phyloP scores from a whole-genome alignment of 2,113 vertebrate species.

The Myrmecophaga tridactyla region DNA sequence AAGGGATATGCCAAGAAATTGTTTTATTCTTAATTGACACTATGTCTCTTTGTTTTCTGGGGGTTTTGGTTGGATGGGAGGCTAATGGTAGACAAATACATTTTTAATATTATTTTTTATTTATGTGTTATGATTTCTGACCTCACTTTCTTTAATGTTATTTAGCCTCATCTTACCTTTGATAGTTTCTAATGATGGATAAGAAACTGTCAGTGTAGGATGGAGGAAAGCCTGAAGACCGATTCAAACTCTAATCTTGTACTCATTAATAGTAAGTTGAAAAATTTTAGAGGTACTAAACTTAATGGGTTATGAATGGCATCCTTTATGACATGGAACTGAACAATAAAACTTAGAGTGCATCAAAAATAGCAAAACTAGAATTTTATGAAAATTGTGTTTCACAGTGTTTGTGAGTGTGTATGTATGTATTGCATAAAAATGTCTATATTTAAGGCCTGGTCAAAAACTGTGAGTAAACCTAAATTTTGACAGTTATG shows the following conservation, averaged over 20 bases:
- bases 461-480: background rate
- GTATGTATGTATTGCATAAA: background rate
- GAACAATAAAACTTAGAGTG: background rate
- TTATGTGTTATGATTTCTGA: background rate
- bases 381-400: background rate
- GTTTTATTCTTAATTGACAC: background rate
- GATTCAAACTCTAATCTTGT: background rate
- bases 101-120: background rate
- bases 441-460: background rate
- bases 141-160: background rate
- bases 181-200: background rate
- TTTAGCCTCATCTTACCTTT: background rate
- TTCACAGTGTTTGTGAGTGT: background rate
- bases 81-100: background rate
- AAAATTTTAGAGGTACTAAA: background rate
- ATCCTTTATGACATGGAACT: background rate
- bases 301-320: background rate
- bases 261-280: background rate
- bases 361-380: background rate
- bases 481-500: background rate
- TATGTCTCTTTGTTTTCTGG: background rate
- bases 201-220: background rate
- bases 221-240: background rate
- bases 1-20: background rate
- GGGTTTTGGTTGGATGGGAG: background rate